Conservation (phyloP, 2,113 vertebrate genomes). For the Halcyon malimbica region DNA sequence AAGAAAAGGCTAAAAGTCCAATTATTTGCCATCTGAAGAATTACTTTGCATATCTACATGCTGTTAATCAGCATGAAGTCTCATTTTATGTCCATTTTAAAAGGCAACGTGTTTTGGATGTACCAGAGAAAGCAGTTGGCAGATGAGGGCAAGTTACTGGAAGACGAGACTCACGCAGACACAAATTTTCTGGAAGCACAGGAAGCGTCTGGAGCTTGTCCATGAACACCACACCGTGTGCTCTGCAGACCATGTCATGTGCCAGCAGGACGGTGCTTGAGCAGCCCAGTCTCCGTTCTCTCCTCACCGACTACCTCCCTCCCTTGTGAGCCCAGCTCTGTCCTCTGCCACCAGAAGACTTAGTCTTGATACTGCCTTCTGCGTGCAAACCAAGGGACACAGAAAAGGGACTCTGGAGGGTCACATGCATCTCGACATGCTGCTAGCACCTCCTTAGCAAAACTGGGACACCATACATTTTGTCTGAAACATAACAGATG, state of each 20-base stretch:
- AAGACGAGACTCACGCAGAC: not conserved
- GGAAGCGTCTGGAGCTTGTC: not conserved
- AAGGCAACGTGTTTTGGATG: not conserved
- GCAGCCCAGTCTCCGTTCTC: not conserved
- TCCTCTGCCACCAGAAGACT: not conserved
- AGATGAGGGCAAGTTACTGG: not conserved
- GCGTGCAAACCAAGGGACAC: not conserved
- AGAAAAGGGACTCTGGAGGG: not conserved
- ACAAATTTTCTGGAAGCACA: slow-evolving; percentile 20
- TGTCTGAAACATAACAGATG: not conserved
- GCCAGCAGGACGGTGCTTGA: not conserved
- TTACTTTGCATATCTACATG: not conserved
- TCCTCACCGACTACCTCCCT: not conserved
- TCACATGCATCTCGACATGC: not conserved
- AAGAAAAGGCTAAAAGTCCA: not conserved
- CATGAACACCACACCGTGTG: not conserved
- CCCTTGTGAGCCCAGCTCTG: not conserved
- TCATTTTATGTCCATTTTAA: not conserved
- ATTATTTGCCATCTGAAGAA: not conserved
- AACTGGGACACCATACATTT: not conserved
- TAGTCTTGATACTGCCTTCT: not conserved
- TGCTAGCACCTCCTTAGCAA: not conserved
- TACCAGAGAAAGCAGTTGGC: not conserved
- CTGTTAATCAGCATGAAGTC: not conserved
- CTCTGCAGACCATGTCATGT: not conserved